These are phyloP conservation scores for Tragelaphus imberbis DNA, from an alignment of 2,113 vertebrate species.

Conservation along the genomic window DNA sequence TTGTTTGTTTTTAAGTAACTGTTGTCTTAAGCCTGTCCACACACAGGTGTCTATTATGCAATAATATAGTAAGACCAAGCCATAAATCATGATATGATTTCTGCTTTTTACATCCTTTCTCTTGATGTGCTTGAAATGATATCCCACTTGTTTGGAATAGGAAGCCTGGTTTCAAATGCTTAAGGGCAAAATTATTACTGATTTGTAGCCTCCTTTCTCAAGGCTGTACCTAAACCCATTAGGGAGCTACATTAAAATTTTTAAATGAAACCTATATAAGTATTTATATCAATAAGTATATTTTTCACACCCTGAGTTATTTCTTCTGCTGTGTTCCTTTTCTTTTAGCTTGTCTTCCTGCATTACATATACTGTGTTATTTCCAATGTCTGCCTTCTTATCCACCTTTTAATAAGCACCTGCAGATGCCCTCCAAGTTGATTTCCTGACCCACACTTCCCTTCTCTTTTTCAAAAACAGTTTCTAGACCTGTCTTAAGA, in stretches of 20 bases:
- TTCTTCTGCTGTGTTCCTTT: neutral
- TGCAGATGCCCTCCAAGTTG: neutral
- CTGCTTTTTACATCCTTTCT: neutral
- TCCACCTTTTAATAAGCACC: neutral
- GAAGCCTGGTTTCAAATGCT: neutral
- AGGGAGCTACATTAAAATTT: neutral
- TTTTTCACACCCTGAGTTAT: neutral
- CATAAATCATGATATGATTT: neutral
- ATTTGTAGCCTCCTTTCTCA: neutral
- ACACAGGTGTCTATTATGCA: neutral
- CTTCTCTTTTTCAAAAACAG: neutral
- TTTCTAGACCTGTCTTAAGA: neutral
- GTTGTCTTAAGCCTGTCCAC: constrained; percentile 22
- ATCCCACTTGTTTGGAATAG: constrained; percentile 17
- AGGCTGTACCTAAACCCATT: neutral
- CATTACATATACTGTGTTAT: neutral
- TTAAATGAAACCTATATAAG: neutral
- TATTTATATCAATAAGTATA: neutral
- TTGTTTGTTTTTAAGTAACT: neutral
- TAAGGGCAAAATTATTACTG: neutral
- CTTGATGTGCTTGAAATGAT: constrained; percentile 33
- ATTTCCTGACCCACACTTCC: neutral
- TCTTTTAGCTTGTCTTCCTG: neutral
- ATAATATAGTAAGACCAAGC: neutral
- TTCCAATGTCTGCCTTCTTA: neutral